Evolutionary conservation across 2,888 invertebrate genomes (phyloP).

Genomic region (Dolichomitus sp.): DNA sequence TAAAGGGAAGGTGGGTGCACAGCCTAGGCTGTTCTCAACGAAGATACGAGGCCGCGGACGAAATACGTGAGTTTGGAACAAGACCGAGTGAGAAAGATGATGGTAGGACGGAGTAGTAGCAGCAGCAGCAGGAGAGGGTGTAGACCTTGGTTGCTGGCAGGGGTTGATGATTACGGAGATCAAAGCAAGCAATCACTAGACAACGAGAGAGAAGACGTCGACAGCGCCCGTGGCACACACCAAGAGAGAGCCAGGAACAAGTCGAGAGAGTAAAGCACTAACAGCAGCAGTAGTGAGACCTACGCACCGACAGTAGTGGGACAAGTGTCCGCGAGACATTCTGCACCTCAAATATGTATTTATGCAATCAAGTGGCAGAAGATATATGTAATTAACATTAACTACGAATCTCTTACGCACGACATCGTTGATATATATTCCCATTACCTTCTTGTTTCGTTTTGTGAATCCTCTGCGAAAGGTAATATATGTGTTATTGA

Average conservation of each 20-base stretch:
- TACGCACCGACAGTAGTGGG: conserved; percentile 26
- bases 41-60: not conserved
- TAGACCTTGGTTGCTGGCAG: conserved; percentile 64
- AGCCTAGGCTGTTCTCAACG: conserved; percentile 30
- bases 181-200: conserved; percentile 82
- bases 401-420: not conserved
- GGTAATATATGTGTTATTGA: no score
- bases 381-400: conserved; percentile 2
- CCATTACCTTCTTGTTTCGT: no score
- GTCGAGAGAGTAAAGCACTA: conserved; percentile 38
- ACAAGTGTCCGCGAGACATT: conserved; percentile 11
- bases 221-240: conserved; percentile 29
- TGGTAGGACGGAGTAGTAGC: conserved; percentile 6
- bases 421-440: not conserved
- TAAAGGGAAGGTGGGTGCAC: conserved; percentile 14
- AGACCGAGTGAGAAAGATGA: conserved; percentile 34
- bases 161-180: conserved; percentile 83
- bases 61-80: conserved; percentile 26
- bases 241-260: conserved; percentile 31
- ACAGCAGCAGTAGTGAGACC: not conserved
- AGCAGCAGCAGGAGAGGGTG: conserved; percentile 27
- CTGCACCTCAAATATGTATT: conserved; percentile 21
- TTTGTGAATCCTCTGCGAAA: no score
- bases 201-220: conserved; percentile 64
- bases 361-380: not conserved